Evolutionary conservation across 2,797 vertebrate species (phyloP), one percentile per base, ranked within the genome.

Genomic region (Squalus acanthias): DNA sequence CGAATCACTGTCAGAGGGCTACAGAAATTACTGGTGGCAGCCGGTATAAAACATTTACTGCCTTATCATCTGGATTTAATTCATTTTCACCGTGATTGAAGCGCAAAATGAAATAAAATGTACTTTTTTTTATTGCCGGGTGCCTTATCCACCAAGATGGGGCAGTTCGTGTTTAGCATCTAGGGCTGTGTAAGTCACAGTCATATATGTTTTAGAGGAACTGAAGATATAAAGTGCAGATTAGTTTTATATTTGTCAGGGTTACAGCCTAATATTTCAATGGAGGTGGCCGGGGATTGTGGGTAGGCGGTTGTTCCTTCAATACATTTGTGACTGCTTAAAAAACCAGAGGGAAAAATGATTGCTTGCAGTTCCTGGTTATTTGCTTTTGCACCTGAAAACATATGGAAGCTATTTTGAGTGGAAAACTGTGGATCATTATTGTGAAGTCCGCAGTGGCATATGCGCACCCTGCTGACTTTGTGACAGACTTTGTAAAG

Each of bases 371-470:
- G 26, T 46, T 76, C 70, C 50, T 20, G 26, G 50, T 76, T 53
- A 57, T 95, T 95, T 76, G 94, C 50, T 98, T 97, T 97, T 97
- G 97, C 97, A 97, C 97, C 97, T 97, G 97, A 97, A 97, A 97
- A 97, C 97, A 96, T 97, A 97, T 97, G 97, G 96, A 97, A 96
- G 96, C 97, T 97, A 97, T 97, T 97, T 97, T 96, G 97, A 97
- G 97, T 79, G 97, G 97, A 97, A 96, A 97, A 96, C 97, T 97
- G 97, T 97, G 97, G 97, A 97, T 97, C 96, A 97, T 98, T 97
- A 97, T 96, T 97, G 97, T 97, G 92, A 97, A 96, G 97, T 97
- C 97, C 97, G 97, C 94, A 97, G 97, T 97, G 97, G 97, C 97
- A 96, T 97, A 97, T 70, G 96, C 1, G 0, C 96, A 97, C 97